Percentiles rank a stretch among this genome's conserved stretches.
phyloP scores from a whole-genome alignment of 2,113 vertebrate species.

The Ictalurus furcatus region DNA sequence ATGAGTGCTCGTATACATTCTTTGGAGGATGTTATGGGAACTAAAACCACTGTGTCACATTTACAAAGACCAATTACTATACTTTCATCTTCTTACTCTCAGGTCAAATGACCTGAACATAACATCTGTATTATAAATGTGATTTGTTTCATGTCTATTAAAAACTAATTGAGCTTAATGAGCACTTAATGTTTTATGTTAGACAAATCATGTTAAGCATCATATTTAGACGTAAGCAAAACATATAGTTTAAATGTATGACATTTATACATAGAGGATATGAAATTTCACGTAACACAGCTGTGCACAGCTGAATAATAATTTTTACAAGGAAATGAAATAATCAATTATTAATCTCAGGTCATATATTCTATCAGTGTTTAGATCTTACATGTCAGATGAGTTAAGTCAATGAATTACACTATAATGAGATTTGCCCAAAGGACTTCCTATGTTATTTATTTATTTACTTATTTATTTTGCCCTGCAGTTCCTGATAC shows the following conservation, averaged over 20 bases:
- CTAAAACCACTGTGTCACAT: constrained; percentile 50
- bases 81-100: background rate
- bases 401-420: constrained; percentile 43
- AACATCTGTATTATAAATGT: background rate
- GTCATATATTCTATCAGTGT: constrained; percentile 46
- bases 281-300: constrained; percentile 51
- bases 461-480: constrained; percentile 51
- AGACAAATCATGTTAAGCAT: background rate
- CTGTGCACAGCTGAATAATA: constrained; percentile 37
- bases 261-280: constrained; percentile 27
- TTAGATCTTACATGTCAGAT: constrained; percentile 43
- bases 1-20: too few relatives aligned
- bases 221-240: background rate
- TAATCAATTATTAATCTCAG: constrained; percentile 49
- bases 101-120: background rate
- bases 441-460: background rate
- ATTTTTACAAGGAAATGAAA: constrained; percentile 44
- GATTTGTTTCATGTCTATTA: background rate
- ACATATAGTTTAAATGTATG: background rate
- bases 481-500: constrained; percentile 84
- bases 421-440: constrained; percentile 43
- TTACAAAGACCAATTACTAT: background rate
- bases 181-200: background rate
- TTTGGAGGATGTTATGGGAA: background rate
- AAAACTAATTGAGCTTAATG: background rate